Evolutionary conservation across 2,113 vertebrate genomes (phyloP).

Genomic region (Forbesichthys agassizii): DNA sequence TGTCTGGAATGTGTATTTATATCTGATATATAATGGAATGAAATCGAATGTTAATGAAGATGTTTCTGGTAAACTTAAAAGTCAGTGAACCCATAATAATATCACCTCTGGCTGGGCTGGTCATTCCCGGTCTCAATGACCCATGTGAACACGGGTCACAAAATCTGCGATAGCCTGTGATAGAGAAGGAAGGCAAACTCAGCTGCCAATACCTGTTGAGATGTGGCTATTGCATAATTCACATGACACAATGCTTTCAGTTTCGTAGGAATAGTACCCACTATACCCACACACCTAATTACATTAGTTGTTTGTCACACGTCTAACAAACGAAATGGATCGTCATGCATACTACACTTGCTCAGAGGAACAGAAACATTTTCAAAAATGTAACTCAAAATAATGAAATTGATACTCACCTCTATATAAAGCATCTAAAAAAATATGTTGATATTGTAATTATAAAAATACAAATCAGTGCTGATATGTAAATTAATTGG

Average conservation of each 20-base stretch:
- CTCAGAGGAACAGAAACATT: neutral
- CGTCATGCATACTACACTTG: neutral
- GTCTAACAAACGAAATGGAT: neutral
- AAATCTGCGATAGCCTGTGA: slow-evolving; percentile 67
- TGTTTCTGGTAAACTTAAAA: slow-evolving; percentile 64
- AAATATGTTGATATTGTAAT: no score
- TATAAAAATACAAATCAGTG: neutral
- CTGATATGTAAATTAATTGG: neutral
- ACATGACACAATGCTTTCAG: slow-evolving; percentile 55
- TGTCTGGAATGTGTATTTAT: neutral
- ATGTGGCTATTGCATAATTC: slow-evolving; percentile 60
- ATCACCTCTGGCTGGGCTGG: slow-evolving; percentile 41
- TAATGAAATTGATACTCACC: no score
- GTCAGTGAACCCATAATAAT: slow-evolving; percentile 67
- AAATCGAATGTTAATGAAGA: slow-evolving; percentile 59
- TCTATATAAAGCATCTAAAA: no score
- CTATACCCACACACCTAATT: slow-evolving; percentile 13
- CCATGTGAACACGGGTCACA: slow-evolving; percentile 70
- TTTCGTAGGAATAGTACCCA: slow-evolving; percentile 46
- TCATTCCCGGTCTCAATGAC: slow-evolving; percentile 61
- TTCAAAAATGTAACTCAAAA: neutral
- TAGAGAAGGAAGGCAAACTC: slow-evolving; percentile 35
- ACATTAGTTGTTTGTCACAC: neutral
- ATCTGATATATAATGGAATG: neutral
- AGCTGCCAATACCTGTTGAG: slow-evolving; percentile 55